phyloP scores from a whole-genome alignment of 2,797 vertebrate species.

The Phrynocephalus guinanensis region DNA sequence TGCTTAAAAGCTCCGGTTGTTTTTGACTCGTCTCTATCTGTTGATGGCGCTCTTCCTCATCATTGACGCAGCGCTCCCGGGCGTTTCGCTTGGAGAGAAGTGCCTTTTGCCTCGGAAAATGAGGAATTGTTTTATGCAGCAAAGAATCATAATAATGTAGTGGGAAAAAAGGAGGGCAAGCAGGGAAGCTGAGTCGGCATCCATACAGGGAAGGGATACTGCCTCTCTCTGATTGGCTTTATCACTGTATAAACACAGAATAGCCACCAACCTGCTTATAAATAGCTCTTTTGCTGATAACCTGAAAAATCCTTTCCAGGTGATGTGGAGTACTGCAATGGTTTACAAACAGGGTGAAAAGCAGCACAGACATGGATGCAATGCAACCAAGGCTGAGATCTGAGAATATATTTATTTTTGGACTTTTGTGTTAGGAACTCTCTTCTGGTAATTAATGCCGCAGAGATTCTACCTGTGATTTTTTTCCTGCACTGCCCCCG shows the following conservation, averaged over 20 bases:
- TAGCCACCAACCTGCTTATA: not conserved
- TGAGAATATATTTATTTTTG: too few species aligned
- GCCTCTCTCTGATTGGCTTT: constrained; percentile 32
- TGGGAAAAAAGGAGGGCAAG: not conserved
- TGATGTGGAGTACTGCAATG: not conserved
- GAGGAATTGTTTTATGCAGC: constrained; percentile 6
- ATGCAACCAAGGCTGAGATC: not conserved
- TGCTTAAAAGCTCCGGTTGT: constrained; percentile 74
- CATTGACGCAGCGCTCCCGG: constrained; percentile 1
- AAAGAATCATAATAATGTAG: constrained; percentile 29
- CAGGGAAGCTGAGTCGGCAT: constrained; percentile 19
- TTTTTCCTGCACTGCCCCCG: not conserved
- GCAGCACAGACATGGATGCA: not conserved
- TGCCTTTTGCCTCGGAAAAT: constrained; percentile 38
- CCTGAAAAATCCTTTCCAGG: not conserved
- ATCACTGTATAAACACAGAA: constrained; percentile 32
- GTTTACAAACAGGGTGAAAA: not conserved
- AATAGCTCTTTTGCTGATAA: not conserved
- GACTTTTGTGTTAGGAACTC: not conserved
- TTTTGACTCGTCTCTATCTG: constrained; percentile 71
- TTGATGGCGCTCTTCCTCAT: constrained; percentile 60
- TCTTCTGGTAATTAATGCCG: not conserved
- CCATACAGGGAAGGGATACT: not conserved
- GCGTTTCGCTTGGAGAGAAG: constrained; percentile 24
- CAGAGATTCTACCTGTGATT: not conserved